phyloP scores from a whole-genome alignment of 2,888 invertebrate species.

The Metopia argyrocephala region DNA sequence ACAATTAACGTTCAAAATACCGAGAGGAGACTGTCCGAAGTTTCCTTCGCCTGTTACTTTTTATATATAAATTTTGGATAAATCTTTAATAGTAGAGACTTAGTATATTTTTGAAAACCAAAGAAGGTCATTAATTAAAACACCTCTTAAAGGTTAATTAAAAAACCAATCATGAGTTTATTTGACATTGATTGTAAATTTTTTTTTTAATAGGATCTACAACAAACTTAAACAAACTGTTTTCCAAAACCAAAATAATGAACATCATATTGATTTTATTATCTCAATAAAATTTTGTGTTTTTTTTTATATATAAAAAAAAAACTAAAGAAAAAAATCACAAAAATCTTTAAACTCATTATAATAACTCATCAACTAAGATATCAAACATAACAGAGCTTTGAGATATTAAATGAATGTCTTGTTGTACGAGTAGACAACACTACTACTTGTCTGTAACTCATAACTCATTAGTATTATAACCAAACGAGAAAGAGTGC shows the following conservation, averaged over 20 bases:
- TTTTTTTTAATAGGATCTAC: not conserved
- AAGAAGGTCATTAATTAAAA: not conserved
- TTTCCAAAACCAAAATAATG: slow-evolving; percentile 64
- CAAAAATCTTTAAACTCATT: slow-evolving; percentile 61
- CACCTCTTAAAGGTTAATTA: slow-evolving; percentile 4
- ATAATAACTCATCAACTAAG: slow-evolving; percentile 45
- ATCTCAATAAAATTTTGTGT: slow-evolving; percentile 77
- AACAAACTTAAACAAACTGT: not conserved
- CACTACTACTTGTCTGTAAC: slow-evolving; percentile 50
- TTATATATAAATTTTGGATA: too few relatives aligned
- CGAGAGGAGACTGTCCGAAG: too few relatives aligned
- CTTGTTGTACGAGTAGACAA: slow-evolving; percentile 45
- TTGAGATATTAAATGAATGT: slow-evolving; percentile 13
- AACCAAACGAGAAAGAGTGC: not conserved
- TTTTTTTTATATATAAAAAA: slow-evolving; percentile 63
- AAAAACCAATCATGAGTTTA: slow-evolving; percentile 6
- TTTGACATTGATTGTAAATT: slow-evolving; percentile 53
- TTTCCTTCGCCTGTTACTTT: not conserved
- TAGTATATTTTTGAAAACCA: not conserved
- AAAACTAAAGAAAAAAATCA: not conserved
- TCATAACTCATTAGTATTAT: slow-evolving; percentile 63
- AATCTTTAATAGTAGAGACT: too few relatives aligned
- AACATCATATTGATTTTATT: slow-evolving; percentile 77
- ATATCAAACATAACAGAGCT: not conserved
- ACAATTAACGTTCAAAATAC: too few relatives aligned